Percentiles rank a stretch among this genome's conserved stretches.
These are phyloP conservation scores for Nansenia antarctica DNA, from an alignment of 2,113 vertebrate species.

Conservation along the genomic window DNA sequence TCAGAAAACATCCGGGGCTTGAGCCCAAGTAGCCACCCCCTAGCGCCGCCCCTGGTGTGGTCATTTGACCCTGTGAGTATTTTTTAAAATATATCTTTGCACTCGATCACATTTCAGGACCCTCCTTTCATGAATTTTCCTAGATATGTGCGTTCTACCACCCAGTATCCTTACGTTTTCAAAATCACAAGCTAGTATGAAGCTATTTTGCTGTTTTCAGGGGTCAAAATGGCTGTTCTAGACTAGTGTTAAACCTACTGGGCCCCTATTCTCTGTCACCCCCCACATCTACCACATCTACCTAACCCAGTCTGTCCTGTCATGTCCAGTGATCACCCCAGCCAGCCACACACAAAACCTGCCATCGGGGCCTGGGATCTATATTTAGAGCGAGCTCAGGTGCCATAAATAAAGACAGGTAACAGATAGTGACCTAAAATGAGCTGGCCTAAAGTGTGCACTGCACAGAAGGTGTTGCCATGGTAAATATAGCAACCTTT, in stretches of 20 bases:
- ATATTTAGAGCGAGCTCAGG: constrained; percentile 79
- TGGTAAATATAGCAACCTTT: constrained; percentile 35
- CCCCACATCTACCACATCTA: constrained; percentile 15
- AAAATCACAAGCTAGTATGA: too few relatives aligned
- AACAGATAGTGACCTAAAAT: constrained; percentile 55
- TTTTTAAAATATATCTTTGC: too few relatives aligned
- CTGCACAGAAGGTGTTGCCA: constrained; percentile 46
- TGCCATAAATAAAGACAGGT: constrained; percentile 66
- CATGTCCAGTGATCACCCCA: constrained; percentile 25
- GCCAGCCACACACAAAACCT: constrained; percentile 43
- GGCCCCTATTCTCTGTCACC: constrained; percentile 19
- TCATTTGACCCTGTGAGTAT: too few relatives aligned
- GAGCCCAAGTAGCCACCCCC: too few relatives aligned
- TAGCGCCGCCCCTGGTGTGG: too few relatives aligned
- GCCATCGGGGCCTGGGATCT: constrained; percentile 64
- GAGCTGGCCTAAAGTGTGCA: constrained; percentile 26
- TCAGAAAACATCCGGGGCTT: too few relatives aligned
- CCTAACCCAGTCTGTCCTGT: constrained; percentile 18
- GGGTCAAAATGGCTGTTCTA: too few relatives aligned
- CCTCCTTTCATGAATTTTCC: too few relatives aligned
- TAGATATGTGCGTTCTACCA: too few relatives aligned
- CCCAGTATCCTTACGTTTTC: too few relatives aligned
- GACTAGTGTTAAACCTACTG: not conserved
- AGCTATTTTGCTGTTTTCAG: too few relatives aligned
- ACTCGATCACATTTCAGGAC: too few relatives aligned